Evolutionary conservation across 1,140 invertebrate species (phyloP).

Genomic region (Melanaphis sacchari): DNA sequence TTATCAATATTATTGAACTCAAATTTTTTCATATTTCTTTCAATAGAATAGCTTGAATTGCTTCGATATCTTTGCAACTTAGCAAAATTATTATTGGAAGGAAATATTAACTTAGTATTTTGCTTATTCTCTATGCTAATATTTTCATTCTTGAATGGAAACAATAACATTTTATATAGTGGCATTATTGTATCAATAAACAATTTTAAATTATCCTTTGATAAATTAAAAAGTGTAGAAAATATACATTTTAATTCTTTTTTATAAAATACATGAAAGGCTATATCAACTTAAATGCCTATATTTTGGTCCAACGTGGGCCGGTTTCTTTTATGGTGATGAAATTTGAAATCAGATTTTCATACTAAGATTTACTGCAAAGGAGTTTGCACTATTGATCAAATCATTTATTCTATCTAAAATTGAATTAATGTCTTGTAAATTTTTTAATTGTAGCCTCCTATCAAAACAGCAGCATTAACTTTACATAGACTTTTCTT

Average conservation of each 20-base stretch:
- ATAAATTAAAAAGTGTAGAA: constrained; percentile 1
- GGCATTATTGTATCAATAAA: constrained; percentile 36
- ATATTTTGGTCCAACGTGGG: neutral
- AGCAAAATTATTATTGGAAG: neutral
- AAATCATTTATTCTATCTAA: neutral
- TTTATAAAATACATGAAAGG: constrained; percentile 19
- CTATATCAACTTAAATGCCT: neutral
- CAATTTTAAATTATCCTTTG: constrained; percentile 14
- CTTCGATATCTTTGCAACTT: constrained; percentile 15
- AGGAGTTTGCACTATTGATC: neutral
- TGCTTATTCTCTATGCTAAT: neutral
- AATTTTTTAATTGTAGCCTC: constrained; percentile 3
- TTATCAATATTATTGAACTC: too few relatives aligned
- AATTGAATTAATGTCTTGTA: neutral
- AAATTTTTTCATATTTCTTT: constrained; percentile 21
- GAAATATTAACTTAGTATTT: constrained; percentile 21
- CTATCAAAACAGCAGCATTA: constrained; percentile 17
- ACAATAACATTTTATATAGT: constrained; percentile 10
- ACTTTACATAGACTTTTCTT: neutral
- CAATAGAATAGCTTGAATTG: constrained; percentile 4
- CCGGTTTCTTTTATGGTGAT: neutral
- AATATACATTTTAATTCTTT: constrained; percentile 28
- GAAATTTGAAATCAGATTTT: neutral
- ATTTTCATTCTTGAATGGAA: constrained; percentile 30
- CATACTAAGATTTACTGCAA: constrained; percentile 19